Conservation (phyloP, 2,888 invertebrate genomes). For the Ophioninae sp. region DNA sequence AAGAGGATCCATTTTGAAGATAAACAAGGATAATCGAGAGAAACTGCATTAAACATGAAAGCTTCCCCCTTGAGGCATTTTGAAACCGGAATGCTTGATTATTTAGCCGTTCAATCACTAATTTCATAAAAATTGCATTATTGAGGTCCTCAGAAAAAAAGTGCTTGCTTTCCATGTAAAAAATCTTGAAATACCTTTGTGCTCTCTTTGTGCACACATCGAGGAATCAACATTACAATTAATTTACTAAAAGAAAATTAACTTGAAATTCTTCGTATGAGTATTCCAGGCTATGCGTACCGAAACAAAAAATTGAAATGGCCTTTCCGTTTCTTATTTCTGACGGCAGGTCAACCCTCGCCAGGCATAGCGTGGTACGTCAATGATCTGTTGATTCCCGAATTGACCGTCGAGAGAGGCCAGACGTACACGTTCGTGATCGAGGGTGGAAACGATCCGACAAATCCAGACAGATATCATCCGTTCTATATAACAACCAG, state of each 20-base stretch:
- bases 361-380: conserved; percentile 98
- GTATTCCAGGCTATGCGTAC: neutral
- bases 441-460: conserved; percentile 91
- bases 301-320: neutral
- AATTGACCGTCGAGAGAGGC: conserved; percentile 93
- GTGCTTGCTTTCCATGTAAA: too few relatives aligned
- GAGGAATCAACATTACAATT: neutral
- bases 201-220: neutral
- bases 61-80: too few relatives aligned
- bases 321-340: neutral
- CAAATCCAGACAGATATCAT: conserved; percentile 92
- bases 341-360: conserved; percentile 85
- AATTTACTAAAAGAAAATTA: neutral
- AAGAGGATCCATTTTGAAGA: too few relatives aligned
- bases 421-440: conserved; percentile 92
- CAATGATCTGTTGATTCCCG: conserved; percentile 94
- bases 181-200: too few relatives aligned
- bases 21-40: too few relatives aligned
- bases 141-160: too few relatives aligned
- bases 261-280: neutral
- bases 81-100: too few relatives aligned
- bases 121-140: too few relatives aligned
- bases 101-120: too few relatives aligned
- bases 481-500: conserved; percentile 96
- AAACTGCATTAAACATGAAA: too few relatives aligned